Conservation (phyloP, 2,888 invertebrate species). For the Philereme vetulata region DNA sequence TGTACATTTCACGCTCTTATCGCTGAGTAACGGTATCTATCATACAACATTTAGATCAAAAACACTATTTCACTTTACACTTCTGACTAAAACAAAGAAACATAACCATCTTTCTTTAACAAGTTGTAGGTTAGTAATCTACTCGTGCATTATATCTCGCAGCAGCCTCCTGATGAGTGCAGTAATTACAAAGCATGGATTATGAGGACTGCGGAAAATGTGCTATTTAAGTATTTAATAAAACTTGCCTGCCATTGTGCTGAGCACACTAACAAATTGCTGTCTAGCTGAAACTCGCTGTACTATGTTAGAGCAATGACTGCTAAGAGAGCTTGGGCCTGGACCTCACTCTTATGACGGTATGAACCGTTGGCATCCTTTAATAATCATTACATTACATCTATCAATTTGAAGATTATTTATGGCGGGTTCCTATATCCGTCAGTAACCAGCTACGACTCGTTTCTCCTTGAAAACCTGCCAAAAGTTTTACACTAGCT, state of each 20-base stretch:
- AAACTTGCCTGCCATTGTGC: conserved; percentile 36
- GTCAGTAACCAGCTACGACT: too few relatives aligned
- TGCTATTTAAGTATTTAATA: conserved; percentile 42
- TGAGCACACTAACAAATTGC: conserved; percentile 56
- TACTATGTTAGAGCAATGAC: background rate
- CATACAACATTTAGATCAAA: too few relatives aligned
- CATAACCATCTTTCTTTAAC: background rate
- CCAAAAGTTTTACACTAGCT: too few relatives aligned
- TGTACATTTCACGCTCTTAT: too few relatives aligned
- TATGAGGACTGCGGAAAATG: conserved; percentile 6
- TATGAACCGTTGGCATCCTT: background rate
- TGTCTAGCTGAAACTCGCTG: conserved; percentile 36
- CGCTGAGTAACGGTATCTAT: too few relatives aligned
- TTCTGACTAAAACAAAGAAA: background rate
- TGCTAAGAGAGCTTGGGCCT: background rate
- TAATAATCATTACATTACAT: too few relatives aligned
- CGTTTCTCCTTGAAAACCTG: too few relatives aligned
- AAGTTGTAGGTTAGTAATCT: conserved; percentile 9
- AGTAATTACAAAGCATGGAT: conserved; percentile 22
- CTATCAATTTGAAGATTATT: too few relatives aligned
- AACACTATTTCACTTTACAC: too few relatives aligned
- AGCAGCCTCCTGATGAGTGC: conserved; percentile 19
- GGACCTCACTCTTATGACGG: too few relatives aligned
- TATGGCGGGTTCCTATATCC: too few relatives aligned
- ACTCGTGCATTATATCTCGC: conserved; percentile 6